Percentiles rank a stretch among this genome's conserved stretches.
Conservation (phyloP, 2,888 invertebrate genomes). For the Anthoptus insignis region DNA sequence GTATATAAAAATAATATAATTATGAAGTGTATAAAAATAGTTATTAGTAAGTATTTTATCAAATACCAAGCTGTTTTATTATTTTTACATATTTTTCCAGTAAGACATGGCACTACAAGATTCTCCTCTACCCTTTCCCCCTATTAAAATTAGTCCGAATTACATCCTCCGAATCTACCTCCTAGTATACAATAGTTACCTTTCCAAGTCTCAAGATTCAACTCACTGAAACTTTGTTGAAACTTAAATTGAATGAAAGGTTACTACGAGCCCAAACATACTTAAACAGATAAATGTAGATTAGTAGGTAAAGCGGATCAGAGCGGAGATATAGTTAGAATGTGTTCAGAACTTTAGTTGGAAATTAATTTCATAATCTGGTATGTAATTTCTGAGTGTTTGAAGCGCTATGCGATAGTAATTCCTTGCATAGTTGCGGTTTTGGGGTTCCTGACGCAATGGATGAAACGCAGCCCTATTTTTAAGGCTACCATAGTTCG, state of each 20-base stretch:
- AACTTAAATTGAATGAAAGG: slow-evolving; percentile 15
- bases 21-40: too few species aligned
- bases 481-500: too few species aligned
- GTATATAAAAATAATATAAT: too few species aligned
- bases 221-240: slow-evolving; percentile 8
- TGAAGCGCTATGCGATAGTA: too few species aligned
- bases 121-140: too few species aligned
- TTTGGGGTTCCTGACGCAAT: too few species aligned
- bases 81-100: too few species aligned
- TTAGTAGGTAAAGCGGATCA: background rate
- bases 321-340: background rate
- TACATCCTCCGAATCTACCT: background rate
- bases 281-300: background rate
- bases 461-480: too few species aligned
- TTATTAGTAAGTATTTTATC: too few species aligned
- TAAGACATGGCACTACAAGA: too few species aligned
- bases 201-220: slow-evolving; percentile 5
- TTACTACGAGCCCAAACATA: background rate
- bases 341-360: background rate
- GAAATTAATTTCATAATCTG: background rate
- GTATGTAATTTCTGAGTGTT: background rate
- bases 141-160: background rate
- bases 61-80: too few species aligned
- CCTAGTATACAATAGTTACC: slow-evolving; percentile 4
- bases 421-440: too few species aligned